Base-by-base conservation (phyloP, 2,888 invertebrate genomes). In the Sicus ferrugineus region DNA sequence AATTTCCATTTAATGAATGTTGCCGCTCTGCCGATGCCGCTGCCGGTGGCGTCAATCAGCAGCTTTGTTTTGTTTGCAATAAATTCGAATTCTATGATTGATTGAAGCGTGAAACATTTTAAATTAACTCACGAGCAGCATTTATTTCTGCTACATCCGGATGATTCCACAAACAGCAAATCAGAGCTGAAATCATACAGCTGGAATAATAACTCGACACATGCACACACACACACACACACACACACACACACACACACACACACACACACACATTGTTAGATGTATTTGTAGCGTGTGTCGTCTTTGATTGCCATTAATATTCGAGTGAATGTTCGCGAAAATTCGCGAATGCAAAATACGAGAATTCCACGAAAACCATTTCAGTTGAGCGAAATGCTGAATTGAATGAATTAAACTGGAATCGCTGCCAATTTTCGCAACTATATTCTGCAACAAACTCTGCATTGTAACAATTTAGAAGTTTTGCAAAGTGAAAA, bases 61-160 rank as follows among this genome's bases (percentile, higher is more conserved):
- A 78, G 78, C 80, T 77, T 77, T 26, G 16, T 56, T 66, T 46
- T 58, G 23, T 30, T 56, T 42, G 3, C 58, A 19, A 19, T 23
- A 28, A 56, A 65, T 38, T 66, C 30, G 42, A 52, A 56, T 66
- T 42, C 28, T 38, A 52, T 80, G 79, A 79, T 79, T 80, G 79
- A 79, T 80, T 80, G 79, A 80, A 80, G 80, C 79, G 77, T 80
- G 77, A 80, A 77, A 77, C 80, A 80, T 79, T 76, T 76, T 76
- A 80, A 80, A 79, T 61, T 63, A 46, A 38, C 59, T 63, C 59
- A 59, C 26, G 52, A 63, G 38, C 58, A 64, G 52, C 48, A 9
- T 58, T 65, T 70, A 59, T 61, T 66, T 62, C 59, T 80, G 79
- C 80, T 79, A 80, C 79, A 79, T 79, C 80, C 80, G 54, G 28